Evolutionary conservation across 2,797 vertebrate species (phyloP), one percentile per base, ranked within the genome.

Genomic region (Amniataba percoides): DNA sequence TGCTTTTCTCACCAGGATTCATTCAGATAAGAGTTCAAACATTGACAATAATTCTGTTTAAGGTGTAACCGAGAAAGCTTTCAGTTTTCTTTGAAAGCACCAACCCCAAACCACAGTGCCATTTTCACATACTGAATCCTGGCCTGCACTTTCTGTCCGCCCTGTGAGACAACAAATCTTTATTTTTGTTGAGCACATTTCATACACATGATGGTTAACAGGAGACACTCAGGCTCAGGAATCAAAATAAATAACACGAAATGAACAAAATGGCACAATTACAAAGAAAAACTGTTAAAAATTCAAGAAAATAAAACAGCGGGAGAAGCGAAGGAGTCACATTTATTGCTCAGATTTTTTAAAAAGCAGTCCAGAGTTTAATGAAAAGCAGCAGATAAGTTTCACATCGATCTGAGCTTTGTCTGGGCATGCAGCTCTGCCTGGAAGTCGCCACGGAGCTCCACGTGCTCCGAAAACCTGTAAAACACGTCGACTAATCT

Each of bases 401-500:
- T 31, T 55, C 18, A 56, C 51, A 27, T n/a, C 23, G 40, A 49
- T 56, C 36, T 9, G 1, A 4, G 42, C 61, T 39, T 18, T 40
- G 42, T 55, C 23, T 43, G 19, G 27, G 10, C 48, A 7, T 51
- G 60, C 60, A 52, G 74, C 67, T 36, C 34, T 36, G 34, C 34
- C 8, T 36, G 34, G 34, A 36, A 36, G 34, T 36, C 34, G 34
- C 34, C 34, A 9, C 34, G 8, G 34, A 36, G 68, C 77, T 77
- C 71, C 71, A 78, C 61, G 65, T 74, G 85, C 79, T 77, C 56
- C 55, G n/a, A 81, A 77, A 93, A 94, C 92, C 92, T 90, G 92
- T 91, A 88, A 85, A 92, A 90, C 93, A 69, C 58, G 91, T 92
- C 87, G 83, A 87, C 87, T 91, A 79, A 88, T 92, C 88, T 90